Percentiles rank a stretch among this genome's conserved stretches.
phyloP scores from a whole-genome alignment of 2,113 vertebrate genomes.

The Formicarius rufipectus region DNA sequence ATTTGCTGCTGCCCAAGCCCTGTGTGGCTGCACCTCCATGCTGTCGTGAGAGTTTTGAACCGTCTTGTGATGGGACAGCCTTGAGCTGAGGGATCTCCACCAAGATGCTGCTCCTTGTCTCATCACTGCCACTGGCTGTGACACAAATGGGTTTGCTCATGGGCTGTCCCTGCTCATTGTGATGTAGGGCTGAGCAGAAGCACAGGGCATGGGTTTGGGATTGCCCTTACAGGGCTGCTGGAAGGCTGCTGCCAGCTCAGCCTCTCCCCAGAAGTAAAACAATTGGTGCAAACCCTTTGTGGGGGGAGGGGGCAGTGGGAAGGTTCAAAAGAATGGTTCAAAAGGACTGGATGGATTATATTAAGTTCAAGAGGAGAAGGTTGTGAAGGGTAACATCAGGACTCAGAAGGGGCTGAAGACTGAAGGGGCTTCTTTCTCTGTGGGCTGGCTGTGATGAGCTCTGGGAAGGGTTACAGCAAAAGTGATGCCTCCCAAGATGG shows the following conservation, averaged over 20 bases:
- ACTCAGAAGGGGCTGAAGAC: background rate
- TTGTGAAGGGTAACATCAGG: background rate
- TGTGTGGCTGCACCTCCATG: accelerated
- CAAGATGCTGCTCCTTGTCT: background rate
- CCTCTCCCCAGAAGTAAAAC: background rate
- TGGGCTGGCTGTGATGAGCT: background rate
- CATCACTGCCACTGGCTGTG: background rate
- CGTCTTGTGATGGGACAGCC: background rate
- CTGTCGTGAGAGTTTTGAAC: background rate
- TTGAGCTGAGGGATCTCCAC: background rate
- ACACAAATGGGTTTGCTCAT: background rate
- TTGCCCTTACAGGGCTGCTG: background rate
- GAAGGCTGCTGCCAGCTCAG: background rate
- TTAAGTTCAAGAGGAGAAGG: background rate
- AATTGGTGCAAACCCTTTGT: background rate
- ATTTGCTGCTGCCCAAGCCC: background rate
- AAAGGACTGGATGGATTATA: background rate
- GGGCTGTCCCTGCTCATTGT: background rate
- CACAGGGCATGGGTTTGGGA: background rate
- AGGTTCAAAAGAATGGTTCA: background rate
- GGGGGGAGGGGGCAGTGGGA: no score
- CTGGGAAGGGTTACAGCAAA: background rate
- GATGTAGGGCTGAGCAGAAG: background rate
- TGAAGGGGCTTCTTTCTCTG: background rate
- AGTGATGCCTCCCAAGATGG: background rate